Percentiles rank a stretch among this genome's conserved stretches.
phyloP scores from a whole-genome alignment of 2,888 invertebrate genomes.

The Saturnia japonica region DNA sequence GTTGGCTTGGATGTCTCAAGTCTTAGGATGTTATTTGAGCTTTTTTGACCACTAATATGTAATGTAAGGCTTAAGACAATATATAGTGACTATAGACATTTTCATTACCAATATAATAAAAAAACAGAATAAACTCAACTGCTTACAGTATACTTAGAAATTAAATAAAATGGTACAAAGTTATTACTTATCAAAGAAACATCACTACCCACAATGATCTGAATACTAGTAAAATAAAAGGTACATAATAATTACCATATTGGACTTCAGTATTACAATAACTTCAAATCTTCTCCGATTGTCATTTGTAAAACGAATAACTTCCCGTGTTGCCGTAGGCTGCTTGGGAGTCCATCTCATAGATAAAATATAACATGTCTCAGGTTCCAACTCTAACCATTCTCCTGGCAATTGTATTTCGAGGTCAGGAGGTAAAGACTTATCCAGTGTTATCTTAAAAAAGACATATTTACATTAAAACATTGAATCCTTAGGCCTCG shows the following conservation, averaged over 20 bases:
- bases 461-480: background rate
- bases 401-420: conserved; percentile 81
- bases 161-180: no score
- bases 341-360: conserved; percentile 85
- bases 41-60: no score
- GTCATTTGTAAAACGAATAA: conserved; percentile 83
- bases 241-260: conserved; percentile 54
- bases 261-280: conserved; percentile 83
- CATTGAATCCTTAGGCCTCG: no score
- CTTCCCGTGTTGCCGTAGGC: conserved; percentile 83
- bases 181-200: no score
- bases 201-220: no score
- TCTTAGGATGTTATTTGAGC: no score
- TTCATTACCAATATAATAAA: no score
- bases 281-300: conserved; percentile 85
- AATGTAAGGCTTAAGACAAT: no score
- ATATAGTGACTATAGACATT: no score
- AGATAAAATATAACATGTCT: conserved; percentile 78
- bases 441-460: conserved; percentile 61
- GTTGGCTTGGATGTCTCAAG: no score
- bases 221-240: background rate
- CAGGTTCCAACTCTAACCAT: conserved; percentile 78
- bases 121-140: no score
- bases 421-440: conserved; percentile 79
- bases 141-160: no score